phyloP scores from a whole-genome alignment of 2,888 invertebrate genomes.

The Norana najaformis region DNA sequence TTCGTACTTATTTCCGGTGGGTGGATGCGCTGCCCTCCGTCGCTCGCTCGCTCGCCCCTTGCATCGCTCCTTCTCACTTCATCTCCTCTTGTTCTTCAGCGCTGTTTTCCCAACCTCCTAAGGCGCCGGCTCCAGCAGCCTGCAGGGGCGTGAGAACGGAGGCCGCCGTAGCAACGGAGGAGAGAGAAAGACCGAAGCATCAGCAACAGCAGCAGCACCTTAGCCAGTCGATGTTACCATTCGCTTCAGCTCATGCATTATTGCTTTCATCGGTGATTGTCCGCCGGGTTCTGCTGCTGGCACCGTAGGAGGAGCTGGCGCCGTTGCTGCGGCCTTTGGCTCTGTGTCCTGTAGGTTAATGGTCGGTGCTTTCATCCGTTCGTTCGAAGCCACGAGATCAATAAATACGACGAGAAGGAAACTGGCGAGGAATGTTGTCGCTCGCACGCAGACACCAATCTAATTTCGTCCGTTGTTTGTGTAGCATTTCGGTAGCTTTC shows the following conservation, averaged over 20 bases:
- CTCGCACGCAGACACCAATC: neutral
- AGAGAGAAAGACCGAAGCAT: neutral
- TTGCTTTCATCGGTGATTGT: slow-evolving; percentile 13
- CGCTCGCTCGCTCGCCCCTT: too few species aligned
- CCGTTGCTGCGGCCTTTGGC: neutral
- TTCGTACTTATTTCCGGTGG: neutral
- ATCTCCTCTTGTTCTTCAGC: neutral
- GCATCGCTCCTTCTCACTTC: neutral
- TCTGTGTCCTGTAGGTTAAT: neutral
- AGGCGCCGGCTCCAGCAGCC: neutral
- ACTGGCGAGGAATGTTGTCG: neutral
- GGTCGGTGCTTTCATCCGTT: neutral
- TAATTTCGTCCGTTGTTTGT: neutral
- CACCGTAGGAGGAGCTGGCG: neutral
- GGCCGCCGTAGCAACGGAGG: neutral
- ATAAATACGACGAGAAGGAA: slow-evolving; percentile 4
- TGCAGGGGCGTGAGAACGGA: neutral
- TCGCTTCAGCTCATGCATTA: slow-evolving; percentile 1
- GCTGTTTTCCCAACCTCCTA: neutral
- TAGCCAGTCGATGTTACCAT: neutral
- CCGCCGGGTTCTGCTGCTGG: neutral
- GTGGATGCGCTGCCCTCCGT: neutral
- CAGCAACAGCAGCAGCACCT: neutral
- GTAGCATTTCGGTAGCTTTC: neutral
- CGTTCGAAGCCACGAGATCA: slow-evolving; percentile 13